Base-by-base conservation (phyloP, 2,113 vertebrate genomes). In the Cyprinus carpio region DNA sequence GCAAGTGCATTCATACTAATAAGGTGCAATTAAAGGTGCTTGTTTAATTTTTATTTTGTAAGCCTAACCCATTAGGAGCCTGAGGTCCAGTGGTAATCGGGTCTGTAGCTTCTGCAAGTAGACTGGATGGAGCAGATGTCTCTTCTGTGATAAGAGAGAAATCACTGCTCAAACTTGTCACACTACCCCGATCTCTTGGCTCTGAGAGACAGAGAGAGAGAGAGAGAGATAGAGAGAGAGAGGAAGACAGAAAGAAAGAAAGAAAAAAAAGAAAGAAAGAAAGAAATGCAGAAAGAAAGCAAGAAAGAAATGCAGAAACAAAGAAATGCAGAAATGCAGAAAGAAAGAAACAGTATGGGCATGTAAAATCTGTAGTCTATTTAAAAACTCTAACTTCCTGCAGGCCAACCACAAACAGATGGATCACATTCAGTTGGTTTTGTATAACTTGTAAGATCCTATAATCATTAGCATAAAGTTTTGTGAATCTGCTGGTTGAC, bases 81-180 rank as follows among this genome's bases (percentile, higher is more conserved):
- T 94, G 96, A 23, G 95, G 86, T 84, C 96, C 97, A 83, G 92
- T 90, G 74, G 93, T 93, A 88, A 95, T 92, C 78, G 95, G 91
- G 87, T 99, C 98, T 89, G 95, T 91, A 1, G 93, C 82, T 89
- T 99, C 97, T 2, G 93, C 95, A 76, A 92, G 94, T 87, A 96
- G 93, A 87, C 95, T 96, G 90, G 95, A 96, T 31, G 92, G 87
- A 0, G 93, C 94, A 79, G 94, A 94, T 3, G 95, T 94, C 67
- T 96, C 97, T 88, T 99, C 98, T 82, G 96, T 95, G 86, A 98
- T 96, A 46, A 99, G 94, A 62, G 97, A 98, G 89, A 99, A 99
- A 89, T 97, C 97, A 0, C 98, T 99, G 94, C 97, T 96, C 84
- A 99, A 94, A 88, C 98, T 99, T 60, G 97, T 99, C 88, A 96